Conservation (phyloP, 2,888 invertebrate genomes). For the Trichacis sp. region DNA sequence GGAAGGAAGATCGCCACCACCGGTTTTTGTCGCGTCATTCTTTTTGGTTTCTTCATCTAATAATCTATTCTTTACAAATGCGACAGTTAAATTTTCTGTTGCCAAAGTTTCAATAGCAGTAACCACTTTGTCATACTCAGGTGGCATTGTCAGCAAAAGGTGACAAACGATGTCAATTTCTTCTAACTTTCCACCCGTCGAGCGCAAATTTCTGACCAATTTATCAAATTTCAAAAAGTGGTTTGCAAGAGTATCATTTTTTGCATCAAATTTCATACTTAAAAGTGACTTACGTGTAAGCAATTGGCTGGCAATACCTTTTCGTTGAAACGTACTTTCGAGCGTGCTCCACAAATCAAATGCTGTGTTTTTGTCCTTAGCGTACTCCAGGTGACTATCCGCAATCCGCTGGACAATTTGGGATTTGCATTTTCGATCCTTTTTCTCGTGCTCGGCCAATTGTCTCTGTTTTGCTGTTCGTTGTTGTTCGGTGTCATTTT, state of each 20-base stretch:
- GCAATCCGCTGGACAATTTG: conserved; percentile 46
- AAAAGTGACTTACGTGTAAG: conserved; percentile 39
- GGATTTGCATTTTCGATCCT: conserved; percentile 42
- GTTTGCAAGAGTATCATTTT: conserved; percentile 19
- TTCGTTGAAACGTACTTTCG: conserved; percentile 12
- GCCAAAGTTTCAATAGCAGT: too few relatives aligned
- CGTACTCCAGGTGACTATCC: conserved; percentile 51
- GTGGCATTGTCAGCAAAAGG: too few relatives aligned
- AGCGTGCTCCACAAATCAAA: neutral
- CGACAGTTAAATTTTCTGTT: too few relatives aligned
- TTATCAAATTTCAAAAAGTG: too few relatives aligned
- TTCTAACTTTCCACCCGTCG: conserved; percentile 37
- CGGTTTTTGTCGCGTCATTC: conserved; percentile 3
- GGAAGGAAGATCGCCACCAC: conserved; percentile 1
- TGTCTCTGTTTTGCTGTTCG: neutral
- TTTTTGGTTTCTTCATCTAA: conserved; percentile 41
- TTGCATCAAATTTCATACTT: conserved; percentile 18
- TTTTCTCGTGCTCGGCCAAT: neutral
- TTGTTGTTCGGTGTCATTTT: neutral
- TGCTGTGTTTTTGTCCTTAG: conserved; percentile 36
- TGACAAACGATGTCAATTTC: too few relatives aligned
- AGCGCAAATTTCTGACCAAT: conserved; percentile 33
- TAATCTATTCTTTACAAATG: conserved; percentile 47
- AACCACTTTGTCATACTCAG: too few relatives aligned
- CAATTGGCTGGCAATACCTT: conserved; percentile 49